Evolutionary conservation across 2,797 vertebrate genomes (phyloP), one percentile per base, ranked within the genome.

Genomic region (Sphenodon punctatus): DNA sequence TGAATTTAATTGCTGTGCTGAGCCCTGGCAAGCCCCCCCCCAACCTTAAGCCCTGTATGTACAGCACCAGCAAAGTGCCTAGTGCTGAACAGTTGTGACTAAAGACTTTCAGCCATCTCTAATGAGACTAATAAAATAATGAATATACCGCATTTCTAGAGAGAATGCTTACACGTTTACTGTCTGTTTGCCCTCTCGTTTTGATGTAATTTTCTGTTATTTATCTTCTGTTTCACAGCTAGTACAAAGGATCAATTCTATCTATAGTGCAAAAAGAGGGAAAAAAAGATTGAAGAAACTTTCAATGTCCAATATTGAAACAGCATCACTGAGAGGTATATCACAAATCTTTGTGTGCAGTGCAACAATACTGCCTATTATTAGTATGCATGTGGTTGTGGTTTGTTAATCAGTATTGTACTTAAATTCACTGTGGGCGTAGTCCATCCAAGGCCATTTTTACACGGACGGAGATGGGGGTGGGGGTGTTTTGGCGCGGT

Each of bases 201-300:
- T 41, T 30, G 20, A 53, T 48, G 8, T 20, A 56, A 66, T 61
- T 42, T 63, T 27, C 14, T 42, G 39, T 69, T 56, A 10, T 22
- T 23, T 14, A 42, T 34, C 32, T 65, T 82, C 78, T 88, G 88
- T 90, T 91, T 93, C 92, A 67, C 94, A 99, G 99, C 96, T 99
- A 93, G 99, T 99, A 83, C 98, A 98, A 95, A 98, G 98, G 96
- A 99, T 99, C 93, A 99, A 99, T 95, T 97, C 98, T 82, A 99
- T 99, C 94, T 99, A 98, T 96, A 99, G 96, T 94, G 97, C 97
- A 94, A 99, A 99, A 96, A 96, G 99, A 94, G 99, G 99, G 80
- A 99, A 99, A 96, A 99, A 99, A 92, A 96, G 98, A 76, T 95
- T 99, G 86, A 99, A 99, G 94, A 99, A 99, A 88, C 96, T 99